A percentile compares a stretch with the other conserved stretches of the same genome.
Evolutionary conservation across 2,888 invertebrate species (phyloP).

Genomic region (Drepanosiphum platanoidis): DNA sequence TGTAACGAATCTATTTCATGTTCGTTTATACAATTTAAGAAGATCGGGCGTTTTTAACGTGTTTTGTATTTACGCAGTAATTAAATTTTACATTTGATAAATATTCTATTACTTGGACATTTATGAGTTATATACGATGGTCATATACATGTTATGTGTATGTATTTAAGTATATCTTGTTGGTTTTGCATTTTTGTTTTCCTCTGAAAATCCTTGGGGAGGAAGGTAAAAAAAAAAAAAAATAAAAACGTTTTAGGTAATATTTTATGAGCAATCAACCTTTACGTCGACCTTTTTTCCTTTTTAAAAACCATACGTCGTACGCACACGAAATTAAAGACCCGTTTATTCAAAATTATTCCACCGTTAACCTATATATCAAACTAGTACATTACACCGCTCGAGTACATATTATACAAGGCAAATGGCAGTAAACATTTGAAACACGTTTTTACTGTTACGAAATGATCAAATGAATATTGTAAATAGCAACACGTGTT

Average conservation of each 20-base stretch:
- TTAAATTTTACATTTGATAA: neutral
- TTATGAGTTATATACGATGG: neutral
- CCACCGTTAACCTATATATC: neutral
- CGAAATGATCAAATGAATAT: neutral
- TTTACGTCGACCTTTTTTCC: neutral
- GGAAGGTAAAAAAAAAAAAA: neutral
- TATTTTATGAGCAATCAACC: constrained; percentile 22
- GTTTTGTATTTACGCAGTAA: too few relatives aligned
- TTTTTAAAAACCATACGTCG: neutral
- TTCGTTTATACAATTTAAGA: too few relatives aligned
- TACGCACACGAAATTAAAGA: neutral
- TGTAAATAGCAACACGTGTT: too few relatives aligned
- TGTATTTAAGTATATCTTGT: neutral
- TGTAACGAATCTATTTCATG: too few relatives aligned
- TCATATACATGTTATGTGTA: neutral
- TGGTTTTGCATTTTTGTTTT: neutral
- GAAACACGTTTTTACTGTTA: neutral
- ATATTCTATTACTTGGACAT: neutral
- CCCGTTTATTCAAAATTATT: constrained; percentile 12
- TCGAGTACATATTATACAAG: neutral
- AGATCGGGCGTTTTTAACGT: too few relatives aligned
- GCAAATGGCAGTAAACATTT: neutral
- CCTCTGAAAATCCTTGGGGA: neutral
- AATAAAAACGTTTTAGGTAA: too few relatives aligned
- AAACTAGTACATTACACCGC: too few relatives aligned